Evolutionary conservation across 2,113 vertebrate species (phyloP), one percentile per base, ranked within the genome.

Genomic region (Callithrix jacchus): DNA sequence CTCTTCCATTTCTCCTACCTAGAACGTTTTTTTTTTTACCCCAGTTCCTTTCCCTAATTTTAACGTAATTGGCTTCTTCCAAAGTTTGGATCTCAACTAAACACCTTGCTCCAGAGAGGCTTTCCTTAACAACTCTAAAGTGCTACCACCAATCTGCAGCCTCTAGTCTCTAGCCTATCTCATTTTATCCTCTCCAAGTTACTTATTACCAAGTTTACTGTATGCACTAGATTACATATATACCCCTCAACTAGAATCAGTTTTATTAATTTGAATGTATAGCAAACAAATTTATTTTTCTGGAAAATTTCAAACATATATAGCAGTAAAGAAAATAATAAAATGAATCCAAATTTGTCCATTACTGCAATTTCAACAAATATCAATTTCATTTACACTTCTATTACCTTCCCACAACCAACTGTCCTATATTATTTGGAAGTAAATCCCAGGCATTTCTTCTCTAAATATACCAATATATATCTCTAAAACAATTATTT

Each of bases 81-180:
- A 82, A 94, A 94, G 94, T 37, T 84, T 61, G 79, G 42, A 79
- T 45, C 82, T 96, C 76, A 82, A 61, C 8, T 74, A 30, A 84
- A 77, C 45, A 6, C 16, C 21, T 18, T 42, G 71, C 56, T 66
- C 80, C n/a, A 61, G 0, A 64, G 10, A 52, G 25, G 25, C 42
- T 40, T 64, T 70, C 42, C 42, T 45, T 37, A 17, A n/a, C 8
- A 45, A 42, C 23, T 11, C 3, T 66, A 21, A 76, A 45, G 17
- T 42, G 18, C 8, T 12, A n/a, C 32, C 9, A 42, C 23, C 58
- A 68, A 42, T 56, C 16, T 32, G 32, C 11, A 17, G 23, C 8
- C n/a, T 8, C 30, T 35, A 61, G 1, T 79, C 25, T 58, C 21
- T 18, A 71, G 8, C 35, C 30, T 21, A 45, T 37, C 7, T 27